Conservation (phyloP, 2,797 vertebrate genomes). For the Cynodonichthys magdalenae region DNA sequence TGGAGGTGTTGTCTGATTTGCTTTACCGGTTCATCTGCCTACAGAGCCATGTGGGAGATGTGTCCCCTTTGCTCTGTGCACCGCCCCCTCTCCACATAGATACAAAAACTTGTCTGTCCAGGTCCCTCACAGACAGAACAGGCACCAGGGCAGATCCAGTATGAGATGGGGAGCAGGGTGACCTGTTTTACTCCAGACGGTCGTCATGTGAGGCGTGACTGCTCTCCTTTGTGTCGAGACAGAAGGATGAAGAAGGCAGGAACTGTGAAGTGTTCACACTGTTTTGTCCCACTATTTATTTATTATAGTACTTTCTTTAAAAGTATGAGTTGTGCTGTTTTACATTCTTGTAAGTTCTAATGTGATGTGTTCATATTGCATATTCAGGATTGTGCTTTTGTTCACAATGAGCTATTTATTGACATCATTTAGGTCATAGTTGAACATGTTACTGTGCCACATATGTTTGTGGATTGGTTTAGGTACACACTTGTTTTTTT, state of each 20-base stretch:
- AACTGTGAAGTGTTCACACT: slow-evolving; percentile 11
- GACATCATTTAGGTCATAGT: slow-evolving; percentile 40
- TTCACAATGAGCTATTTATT: slow-evolving; percentile 52
- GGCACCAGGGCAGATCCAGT: slow-evolving; percentile 38
- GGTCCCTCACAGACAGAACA: slow-evolving; percentile 43
- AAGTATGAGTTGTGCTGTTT: slow-evolving; percentile 28
- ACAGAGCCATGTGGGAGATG: slow-evolving; percentile 43
- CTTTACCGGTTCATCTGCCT: slow-evolving; percentile 49
- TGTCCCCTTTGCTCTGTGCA: slow-evolving; percentile 33
- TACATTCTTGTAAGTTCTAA: slow-evolving; percentile 19
- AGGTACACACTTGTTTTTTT: not conserved
- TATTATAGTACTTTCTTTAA: slow-evolving; percentile 12
- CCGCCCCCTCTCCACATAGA: slow-evolving; percentile 27
- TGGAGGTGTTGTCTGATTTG: slow-evolving; percentile 40
- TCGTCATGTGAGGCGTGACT: slow-evolving; percentile 18
- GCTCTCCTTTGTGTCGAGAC: slow-evolving; percentile 30
- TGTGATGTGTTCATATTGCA: slow-evolving; percentile 35
- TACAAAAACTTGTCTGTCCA: slow-evolving; percentile 44
- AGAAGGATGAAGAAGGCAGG: slow-evolving; percentile 6
- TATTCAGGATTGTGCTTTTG: slow-evolving; percentile 27
- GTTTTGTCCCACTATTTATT: slow-evolving; percentile 19
- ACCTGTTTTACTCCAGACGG: slow-evolving; percentile 17
- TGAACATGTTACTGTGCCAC: slow-evolving; percentile 24
- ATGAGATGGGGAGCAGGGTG: slow-evolving; percentile 19
- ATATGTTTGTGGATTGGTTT: slow-evolving; percentile 30